These are phyloP conservation scores for Agapetus fuscipes DNA, from an alignment of 2,888 invertebrate genomes.

Conservation along the genomic window DNA sequence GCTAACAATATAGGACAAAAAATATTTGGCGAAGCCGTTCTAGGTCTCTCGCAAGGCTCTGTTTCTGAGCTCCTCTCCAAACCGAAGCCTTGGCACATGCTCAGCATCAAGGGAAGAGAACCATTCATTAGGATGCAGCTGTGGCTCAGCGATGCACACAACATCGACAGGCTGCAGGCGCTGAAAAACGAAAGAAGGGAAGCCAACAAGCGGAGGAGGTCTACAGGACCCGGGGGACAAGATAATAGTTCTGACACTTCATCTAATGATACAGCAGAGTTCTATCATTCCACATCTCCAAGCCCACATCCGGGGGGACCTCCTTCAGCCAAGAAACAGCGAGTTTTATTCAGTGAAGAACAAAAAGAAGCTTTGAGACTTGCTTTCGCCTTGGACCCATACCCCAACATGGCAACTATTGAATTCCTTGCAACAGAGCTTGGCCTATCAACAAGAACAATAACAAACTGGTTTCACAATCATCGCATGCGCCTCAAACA, in stretches of 20 bases:
- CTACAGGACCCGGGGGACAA: slow-evolving; percentile 70
- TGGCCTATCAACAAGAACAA: slow-evolving; percentile 86
- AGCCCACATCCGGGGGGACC: slow-evolving; percentile 61
- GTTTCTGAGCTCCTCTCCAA: slow-evolving; percentile 95
- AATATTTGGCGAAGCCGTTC: slow-evolving; percentile 95
- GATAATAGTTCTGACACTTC: slow-evolving; percentile 84
- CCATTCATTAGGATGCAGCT: slow-evolving; percentile 94
- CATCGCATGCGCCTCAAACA: slow-evolving; percentile 97
- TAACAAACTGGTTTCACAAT: slow-evolving; percentile 99
- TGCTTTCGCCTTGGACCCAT: slow-evolving; percentile 93
- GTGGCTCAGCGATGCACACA: slow-evolving; percentile 93
- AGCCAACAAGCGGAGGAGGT: slow-evolving; percentile 81
- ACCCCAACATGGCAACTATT: slow-evolving; percentile 93
- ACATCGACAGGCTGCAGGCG: slow-evolving; percentile 86
- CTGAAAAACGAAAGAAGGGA: slow-evolving; percentile 85
- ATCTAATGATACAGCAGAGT: slow-evolving; percentile 81
- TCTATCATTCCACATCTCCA: slow-evolving; percentile 76
- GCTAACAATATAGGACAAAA: slow-evolving; percentile 98
- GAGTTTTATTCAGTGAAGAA: slow-evolving; percentile 95
- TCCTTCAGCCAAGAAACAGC: slow-evolving; percentile 86
- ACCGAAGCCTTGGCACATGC: slow-evolving; percentile 98
- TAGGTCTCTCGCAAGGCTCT: slow-evolving; percentile 93
- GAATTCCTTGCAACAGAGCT: slow-evolving; percentile 90
- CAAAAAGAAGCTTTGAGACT: slow-evolving; percentile 93
- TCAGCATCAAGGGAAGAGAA: slow-evolving; percentile 95